Evolutionary conservation across 2,888 invertebrate species (phyloP).

Genomic region (Germaria angustata): DNA sequence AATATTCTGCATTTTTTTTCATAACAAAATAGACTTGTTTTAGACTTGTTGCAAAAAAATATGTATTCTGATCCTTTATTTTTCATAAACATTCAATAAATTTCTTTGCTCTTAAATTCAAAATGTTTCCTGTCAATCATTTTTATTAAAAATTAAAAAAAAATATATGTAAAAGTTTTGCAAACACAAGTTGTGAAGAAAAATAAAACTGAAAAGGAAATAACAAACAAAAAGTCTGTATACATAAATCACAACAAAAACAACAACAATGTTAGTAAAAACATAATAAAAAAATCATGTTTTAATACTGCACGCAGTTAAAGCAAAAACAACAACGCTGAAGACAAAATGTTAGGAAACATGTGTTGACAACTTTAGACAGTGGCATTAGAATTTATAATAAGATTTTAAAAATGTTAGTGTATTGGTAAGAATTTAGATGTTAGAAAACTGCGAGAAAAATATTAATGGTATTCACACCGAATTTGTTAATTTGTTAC

Average conservation of each 20-base stretch:
- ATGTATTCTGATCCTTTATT: no score
- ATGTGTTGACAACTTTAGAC: constrained; percentile 47
- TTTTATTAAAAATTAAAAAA: background rate
- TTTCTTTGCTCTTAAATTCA: constrained; percentile 6
- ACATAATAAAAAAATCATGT: no score
- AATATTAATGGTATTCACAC: no score
- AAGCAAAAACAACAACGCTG: background rate
- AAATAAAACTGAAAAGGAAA: background rate
- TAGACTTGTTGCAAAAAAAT: no score
- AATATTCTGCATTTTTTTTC: no score
- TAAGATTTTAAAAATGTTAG: background rate
- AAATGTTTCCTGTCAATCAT: constrained; percentile 40
- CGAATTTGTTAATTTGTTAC: no score
- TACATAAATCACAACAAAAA: constrained; percentile 20
- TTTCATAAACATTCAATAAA: background rate
- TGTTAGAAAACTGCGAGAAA: no score
- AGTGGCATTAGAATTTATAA: constrained; percentile 4
- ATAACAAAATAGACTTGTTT: no score
- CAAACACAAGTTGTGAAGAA: background rate
- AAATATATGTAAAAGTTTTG: background rate
- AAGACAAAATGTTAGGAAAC: constrained; percentile 10
- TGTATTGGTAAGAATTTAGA: background rate
- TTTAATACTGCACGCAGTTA: no score
- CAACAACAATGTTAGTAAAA: no score
- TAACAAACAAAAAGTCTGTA: constrained; percentile 10